A percentile compares a stretch with the other conserved stretches of the same genome.
These are phyloP conservation scores for Rhabdophis nuchalis DNA, from an alignment of 2,797 vertebrate species.

Conservation along the genomic window DNA sequence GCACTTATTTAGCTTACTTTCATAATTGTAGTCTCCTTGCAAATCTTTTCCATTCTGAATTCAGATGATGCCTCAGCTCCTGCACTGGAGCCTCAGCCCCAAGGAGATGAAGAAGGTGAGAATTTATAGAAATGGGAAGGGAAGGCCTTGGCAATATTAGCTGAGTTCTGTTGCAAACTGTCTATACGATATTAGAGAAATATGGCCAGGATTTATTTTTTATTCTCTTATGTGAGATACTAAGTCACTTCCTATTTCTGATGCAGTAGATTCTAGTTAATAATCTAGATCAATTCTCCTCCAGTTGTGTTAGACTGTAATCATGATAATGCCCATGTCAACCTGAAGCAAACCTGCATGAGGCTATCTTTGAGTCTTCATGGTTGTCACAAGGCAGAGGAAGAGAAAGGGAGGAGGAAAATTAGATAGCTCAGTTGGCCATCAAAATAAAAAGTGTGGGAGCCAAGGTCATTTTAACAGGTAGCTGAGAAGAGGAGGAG, in stretches of 20 bases:
- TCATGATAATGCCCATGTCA: neutral
- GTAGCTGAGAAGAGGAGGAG: too few species aligned
- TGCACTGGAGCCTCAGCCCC: constrained; percentile 82
- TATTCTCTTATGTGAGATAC: neutral
- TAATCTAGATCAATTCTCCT: neutral
- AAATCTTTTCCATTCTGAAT: constrained; percentile 99
- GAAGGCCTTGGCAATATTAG: neutral
- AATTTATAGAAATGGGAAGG: neutral
- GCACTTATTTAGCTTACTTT: constrained; percentile 82
- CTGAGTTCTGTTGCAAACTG: neutral
- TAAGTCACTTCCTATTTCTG: neutral
- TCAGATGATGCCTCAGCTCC: constrained; percentile 90
- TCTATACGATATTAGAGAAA: neutral
- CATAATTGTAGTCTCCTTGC: constrained; percentile 98
- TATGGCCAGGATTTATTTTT: neutral
- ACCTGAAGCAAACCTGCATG: too few species aligned
- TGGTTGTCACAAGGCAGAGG: too few species aligned
- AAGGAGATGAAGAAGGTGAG: constrained; percentile 93
- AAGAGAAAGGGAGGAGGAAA: too few species aligned
- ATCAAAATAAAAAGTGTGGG: too few species aligned
- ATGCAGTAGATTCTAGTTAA: neutral
- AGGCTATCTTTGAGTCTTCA: too few species aligned
- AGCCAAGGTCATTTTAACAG: too few species aligned
- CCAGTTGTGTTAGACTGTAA: neutral
- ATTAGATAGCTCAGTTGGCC: too few species aligned